These are phyloP conservation scores for Channa striata DNA, from an alignment of 2,797 vertebrate genomes.

Conservation along the genomic window DNA sequence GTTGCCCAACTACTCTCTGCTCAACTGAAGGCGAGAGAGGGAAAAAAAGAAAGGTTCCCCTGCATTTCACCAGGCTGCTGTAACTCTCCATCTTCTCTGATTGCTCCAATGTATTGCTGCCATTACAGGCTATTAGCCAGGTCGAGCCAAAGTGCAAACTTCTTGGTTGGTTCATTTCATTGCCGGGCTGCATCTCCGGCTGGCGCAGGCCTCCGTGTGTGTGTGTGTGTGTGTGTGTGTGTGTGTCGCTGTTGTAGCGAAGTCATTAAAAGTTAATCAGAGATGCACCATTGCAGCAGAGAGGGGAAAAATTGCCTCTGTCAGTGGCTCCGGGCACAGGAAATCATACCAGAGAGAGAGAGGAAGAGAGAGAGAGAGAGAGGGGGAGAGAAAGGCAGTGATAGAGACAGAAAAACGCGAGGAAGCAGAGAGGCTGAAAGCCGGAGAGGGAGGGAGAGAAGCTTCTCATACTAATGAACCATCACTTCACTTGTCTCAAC, in stretches of 20 bases:
- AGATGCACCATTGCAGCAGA: conserved; percentile 76
- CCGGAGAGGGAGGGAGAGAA: conserved; percentile 44
- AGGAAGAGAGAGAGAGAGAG: conserved; percentile 2
- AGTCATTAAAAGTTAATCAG: conserved; percentile 83
- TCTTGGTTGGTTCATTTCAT: conserved; percentile 55
- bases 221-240: no score
- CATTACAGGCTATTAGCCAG: conserved; percentile 56
- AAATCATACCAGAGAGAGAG: conserved; percentile 72
- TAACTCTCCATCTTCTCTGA: conserved; percentile 32
- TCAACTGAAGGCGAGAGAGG: neutral
- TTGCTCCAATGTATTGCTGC: conserved; percentile 41
- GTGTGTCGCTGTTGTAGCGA: conserved; percentile 58
- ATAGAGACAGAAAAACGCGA: conserved; percentile 70
- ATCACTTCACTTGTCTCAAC: conserved; percentile 75
- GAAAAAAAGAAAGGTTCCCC: conserved; percentile 1
- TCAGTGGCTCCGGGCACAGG: conserved; percentile 79
- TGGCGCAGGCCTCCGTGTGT: conserved; percentile 32
- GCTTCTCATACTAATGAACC: conserved; percentile 78
- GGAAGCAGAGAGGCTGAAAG: conserved; percentile 66
- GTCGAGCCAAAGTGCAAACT: conserved; percentile 53
- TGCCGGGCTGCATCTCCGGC: conserved; percentile 36
- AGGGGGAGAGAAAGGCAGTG: conserved; percentile 41
- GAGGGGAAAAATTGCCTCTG: conserved; percentile 76
- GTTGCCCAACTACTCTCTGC: conserved; percentile 30
- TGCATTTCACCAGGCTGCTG: conserved; percentile 19